Conservation (phyloP, 2,888 invertebrate genomes). For the Pilophorus perplexus region DNA sequence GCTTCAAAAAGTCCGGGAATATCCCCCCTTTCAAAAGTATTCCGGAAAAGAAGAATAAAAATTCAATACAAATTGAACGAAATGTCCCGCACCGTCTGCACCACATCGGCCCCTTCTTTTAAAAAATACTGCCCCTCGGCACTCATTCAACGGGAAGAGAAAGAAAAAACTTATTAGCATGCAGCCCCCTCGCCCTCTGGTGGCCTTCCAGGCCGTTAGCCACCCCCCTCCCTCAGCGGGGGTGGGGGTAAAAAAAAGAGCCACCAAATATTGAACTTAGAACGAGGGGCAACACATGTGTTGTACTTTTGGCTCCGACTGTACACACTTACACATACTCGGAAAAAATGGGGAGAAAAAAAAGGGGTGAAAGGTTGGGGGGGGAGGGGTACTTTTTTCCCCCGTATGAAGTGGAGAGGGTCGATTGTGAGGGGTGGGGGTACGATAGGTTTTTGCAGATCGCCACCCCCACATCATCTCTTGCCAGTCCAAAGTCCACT, state of each 20-base stretch:
- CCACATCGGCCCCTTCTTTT: too few species aligned
- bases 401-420: not conserved
- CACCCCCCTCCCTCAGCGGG: too few species aligned
- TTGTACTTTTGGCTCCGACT: slow-evolving; percentile 24
- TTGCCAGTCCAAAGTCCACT: not conserved
- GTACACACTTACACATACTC: slow-evolving; percentile 26
- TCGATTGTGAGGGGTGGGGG: not conserved
- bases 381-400: slow-evolving; percentile 4
- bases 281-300: slow-evolving; percentile 26
- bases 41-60: not conserved
- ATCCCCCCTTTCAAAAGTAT: too few species aligned
- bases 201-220: not conserved
- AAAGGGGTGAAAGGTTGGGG: not conserved
- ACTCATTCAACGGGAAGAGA: not conserved
- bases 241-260: not conserved
- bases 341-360: not conserved
- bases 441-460: slow-evolving; percentile 28
- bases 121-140: not conserved
- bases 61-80: not conserved
- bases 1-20: too few species aligned
- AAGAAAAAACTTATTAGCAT: not conserved
- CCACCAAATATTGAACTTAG: slow-evolving; percentile 29
- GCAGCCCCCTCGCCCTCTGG: not conserved
- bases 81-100: not conserved
- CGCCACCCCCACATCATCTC: not conserved